phyloP scores from a whole-genome alignment of 2,797 vertebrate species.

The Ceryle rudis region DNA sequence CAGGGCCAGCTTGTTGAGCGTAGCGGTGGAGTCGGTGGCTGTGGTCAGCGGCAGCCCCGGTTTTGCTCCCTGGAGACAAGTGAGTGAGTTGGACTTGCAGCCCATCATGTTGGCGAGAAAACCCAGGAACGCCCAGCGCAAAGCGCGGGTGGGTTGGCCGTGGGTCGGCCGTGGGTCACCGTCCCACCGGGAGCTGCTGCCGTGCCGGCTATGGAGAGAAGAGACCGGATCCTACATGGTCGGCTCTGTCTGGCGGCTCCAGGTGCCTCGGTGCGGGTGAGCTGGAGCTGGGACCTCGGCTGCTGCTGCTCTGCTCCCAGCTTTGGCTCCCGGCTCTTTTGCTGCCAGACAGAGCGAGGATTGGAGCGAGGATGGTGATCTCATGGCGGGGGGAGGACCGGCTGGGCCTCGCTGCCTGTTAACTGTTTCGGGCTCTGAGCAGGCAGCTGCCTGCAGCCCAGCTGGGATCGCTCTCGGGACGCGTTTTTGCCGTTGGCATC shows the following conservation, averaged over 20 bases:
- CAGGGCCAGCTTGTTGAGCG: constrained; percentile 90
- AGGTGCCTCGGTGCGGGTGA: fast-evolving
- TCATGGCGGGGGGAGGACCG: constrained; percentile 59
- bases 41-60: constrained; percentile 66
- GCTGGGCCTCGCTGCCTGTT: not conserved
- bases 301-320: not conserved
- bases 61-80: constrained; percentile 78
- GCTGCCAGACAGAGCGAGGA: not conserved
- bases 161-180: fast-evolving
- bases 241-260: not conserved
- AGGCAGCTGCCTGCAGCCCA: not conserved
- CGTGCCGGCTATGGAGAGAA: fast-evolving
- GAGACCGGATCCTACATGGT: not conserved
- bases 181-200: not conserved
- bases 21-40: constrained; percentile 85
- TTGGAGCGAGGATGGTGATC: constrained; percentile 52
- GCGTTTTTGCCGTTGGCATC: not conserved
- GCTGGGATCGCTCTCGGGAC: not conserved
- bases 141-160: fast-evolving
- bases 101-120: constrained; percentile 80
- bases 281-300: too few relatives aligned
- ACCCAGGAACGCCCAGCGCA: fast-evolving
- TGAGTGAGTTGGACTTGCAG: constrained; percentile 83
- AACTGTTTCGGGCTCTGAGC: constrained; percentile 36
- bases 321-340: constrained; percentile 5